Evolutionary conservation across 2,113 vertebrate genomes (phyloP).

Genomic region (Stegastes partitus): DNA sequence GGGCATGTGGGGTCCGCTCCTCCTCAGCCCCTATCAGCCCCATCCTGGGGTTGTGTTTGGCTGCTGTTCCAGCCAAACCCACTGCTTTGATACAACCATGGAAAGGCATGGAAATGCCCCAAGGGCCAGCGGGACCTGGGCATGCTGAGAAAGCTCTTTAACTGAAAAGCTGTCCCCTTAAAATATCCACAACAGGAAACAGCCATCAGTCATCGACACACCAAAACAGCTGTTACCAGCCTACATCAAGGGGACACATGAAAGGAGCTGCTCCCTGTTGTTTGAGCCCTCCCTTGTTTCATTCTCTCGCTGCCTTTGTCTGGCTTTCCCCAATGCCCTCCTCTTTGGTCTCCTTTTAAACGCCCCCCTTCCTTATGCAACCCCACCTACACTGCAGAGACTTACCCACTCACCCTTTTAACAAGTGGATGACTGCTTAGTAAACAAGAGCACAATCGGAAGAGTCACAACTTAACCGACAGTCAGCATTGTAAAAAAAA

Average conservation of each 20-base stretch:
- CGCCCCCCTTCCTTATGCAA: constrained; percentile 59
- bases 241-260: constrained; percentile 89
- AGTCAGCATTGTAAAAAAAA: constrained; percentile 36
- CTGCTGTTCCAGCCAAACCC: constrained; percentile 72
- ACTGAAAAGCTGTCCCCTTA: constrained; percentile 85
- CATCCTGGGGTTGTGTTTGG: constrained; percentile 74
- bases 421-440: constrained; percentile 67
- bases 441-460: constrained; percentile 56
- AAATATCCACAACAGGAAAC: constrained; percentile 92
- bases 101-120: constrained; percentile 78
- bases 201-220: constrained; percentile 88
- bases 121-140: constrained; percentile 72
- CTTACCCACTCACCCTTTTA: constrained; percentile 63
- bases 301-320: constrained; percentile 78
- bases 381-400: constrained; percentile 70
- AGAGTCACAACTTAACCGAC: constrained; percentile 55
- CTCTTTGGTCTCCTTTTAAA: constrained; percentile 72
- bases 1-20: constrained; percentile 68
- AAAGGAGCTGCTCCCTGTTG: constrained; percentile 83
- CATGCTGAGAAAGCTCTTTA: constrained; percentile 82
- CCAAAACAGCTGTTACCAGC: constrained; percentile 90
- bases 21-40: constrained; percentile 57
- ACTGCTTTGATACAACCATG: constrained; percentile 72
- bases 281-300: constrained; percentile 83
- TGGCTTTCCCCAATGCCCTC: constrained; percentile 75